Conservation (phyloP, 2,888 invertebrate species). For the Cheiracanthium punctorium region DNA sequence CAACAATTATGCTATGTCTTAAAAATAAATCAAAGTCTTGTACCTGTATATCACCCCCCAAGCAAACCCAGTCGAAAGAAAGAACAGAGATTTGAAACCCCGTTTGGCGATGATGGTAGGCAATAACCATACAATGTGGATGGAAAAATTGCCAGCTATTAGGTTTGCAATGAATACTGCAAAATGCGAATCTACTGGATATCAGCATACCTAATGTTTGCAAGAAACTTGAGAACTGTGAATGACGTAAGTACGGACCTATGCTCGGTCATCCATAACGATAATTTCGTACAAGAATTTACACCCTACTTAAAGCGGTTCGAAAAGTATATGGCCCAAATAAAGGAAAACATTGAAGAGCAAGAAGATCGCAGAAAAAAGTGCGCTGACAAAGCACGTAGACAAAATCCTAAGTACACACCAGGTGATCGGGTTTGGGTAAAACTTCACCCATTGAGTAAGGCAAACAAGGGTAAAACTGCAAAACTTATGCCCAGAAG, state of each 20-base stretch:
- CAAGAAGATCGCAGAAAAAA: not conserved
- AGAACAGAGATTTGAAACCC: constrained; percentile 13
- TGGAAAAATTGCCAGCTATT: no score
- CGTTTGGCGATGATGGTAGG: constrained; percentile 1
- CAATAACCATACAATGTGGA: no score
- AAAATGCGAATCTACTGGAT: not conserved
- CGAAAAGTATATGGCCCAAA: not conserved
- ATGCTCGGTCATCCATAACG: not conserved
- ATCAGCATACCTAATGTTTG: constrained; percentile 1
- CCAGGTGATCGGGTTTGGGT: no score
- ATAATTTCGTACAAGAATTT: constrained; percentile 6
- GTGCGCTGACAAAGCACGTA: no score
- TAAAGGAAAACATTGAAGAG: not conserved
- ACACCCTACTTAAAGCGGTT: not conserved
- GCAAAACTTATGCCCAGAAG: no score
- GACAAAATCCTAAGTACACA: no score
- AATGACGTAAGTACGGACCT: not conserved
- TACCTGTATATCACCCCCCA: not conserved
- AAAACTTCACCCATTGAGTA: no score
- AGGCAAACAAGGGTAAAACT: no score
- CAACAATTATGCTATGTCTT: not conserved
- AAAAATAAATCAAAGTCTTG: not conserved
- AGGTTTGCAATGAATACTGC: constrained; percentile 6
- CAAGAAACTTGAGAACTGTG: not conserved
- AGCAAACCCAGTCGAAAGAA: not conserved